Base-by-base conservation (phyloP, 2,113 vertebrate species). In the Natator depressus region DNA sequence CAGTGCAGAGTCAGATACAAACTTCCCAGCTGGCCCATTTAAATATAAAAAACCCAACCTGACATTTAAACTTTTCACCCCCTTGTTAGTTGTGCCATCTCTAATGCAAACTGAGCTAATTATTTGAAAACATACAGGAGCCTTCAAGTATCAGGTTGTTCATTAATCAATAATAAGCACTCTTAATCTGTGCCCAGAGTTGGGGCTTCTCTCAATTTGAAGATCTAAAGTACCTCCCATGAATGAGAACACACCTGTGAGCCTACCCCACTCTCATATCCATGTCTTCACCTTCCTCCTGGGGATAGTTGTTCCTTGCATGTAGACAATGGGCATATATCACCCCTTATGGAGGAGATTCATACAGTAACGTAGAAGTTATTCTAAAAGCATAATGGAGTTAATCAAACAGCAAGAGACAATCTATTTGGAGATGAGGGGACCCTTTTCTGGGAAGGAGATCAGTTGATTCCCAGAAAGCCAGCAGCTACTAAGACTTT, bases 191-290 rank as follows among this genome's bases (percentile, higher is more conserved):
- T 2, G 54, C 87, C 49, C 89, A 57, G 29, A n/a, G 72, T 10
- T 51, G 78, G 50, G 84, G 65, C 89, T 90, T 88, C 82, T 87
- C 75, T 95, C 35, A 86, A 83, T 85, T 89, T 3, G 46, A 96
- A 59, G 1, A 46, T 7, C 42, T 50, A 88, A 80, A 65, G 49
- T 24, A 75, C 92, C 76, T n/a, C 46, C 46, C 72, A 82, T 19
- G 49, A 51, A 9, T 29, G 49, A 6, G 35, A 2, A 80, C 5
- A 8, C 62, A 31, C 31, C 8, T 19, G 55, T 42, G 20, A 76
- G 38, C 22, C 62, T 84, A 50, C 5, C 6, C 5, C 17, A 38
- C 35, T n/a, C 55, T 53, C 65, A 46, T 87, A 83, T 65, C 80
- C 72, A 83, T 88, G 27, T 54, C n/a, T 92, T 89, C 24, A 5